Evolutionary conservation across 2,113 vertebrate species (phyloP).

Genomic region (Amphilophus citrinellus): DNA sequence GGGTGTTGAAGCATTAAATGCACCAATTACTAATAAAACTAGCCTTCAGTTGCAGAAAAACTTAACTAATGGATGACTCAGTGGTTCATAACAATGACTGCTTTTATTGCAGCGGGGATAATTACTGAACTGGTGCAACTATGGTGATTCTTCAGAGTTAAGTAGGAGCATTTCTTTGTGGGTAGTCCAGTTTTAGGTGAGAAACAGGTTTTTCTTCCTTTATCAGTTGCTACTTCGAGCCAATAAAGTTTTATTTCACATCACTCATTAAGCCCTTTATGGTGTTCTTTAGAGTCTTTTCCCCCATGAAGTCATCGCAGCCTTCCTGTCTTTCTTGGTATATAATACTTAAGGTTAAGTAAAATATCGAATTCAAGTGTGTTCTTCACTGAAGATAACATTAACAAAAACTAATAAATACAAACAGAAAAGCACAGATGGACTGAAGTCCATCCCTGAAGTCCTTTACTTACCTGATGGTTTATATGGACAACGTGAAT

Average conservation of each 20-base stretch:
- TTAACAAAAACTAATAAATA: constrained; percentile 18
- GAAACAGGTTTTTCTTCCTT: not conserved
- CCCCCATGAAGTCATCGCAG: not conserved
- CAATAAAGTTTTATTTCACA: not conserved
- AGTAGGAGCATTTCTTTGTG: not conserved
- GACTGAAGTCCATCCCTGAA: not conserved
- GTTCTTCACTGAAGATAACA: constrained; percentile 23
- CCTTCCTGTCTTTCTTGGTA: not conserved
- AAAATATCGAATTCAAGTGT: not conserved
- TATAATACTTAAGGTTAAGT: not conserved
- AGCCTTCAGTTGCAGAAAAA: not conserved
- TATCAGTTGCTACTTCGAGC: not conserved
- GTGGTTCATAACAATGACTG: not conserved
- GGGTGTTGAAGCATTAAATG: constrained; percentile 17
- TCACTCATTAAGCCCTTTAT: not conserved
- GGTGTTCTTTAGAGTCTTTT: not conserved
- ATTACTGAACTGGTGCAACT: not conserved
- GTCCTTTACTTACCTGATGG: not conserved
- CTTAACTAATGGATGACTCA: not conserved
- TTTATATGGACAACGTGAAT: not conserved
- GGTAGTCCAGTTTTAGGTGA: not conserved
- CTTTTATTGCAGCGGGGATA: constrained; percentile 1
- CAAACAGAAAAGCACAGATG: constrained; percentile 1
- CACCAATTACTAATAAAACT: constrained; percentile 15
- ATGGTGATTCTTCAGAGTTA: not conserved